Percentiles rank a stretch among this genome's conserved stretches.
Conservation (phyloP, 2,113 vertebrate genomes). For the Rhinopomastus cyanomelas region DNA sequence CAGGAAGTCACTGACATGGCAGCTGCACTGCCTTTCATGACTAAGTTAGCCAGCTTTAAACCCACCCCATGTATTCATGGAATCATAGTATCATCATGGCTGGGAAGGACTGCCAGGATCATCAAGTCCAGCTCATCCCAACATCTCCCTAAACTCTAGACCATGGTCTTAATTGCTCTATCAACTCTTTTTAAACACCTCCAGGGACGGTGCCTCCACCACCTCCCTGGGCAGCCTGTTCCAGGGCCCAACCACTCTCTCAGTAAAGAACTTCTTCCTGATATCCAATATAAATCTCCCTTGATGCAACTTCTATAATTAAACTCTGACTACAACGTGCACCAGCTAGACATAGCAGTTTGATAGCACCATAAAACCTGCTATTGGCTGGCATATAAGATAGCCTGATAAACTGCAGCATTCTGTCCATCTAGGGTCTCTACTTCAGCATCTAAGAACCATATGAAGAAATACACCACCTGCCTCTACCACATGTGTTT, state of each 20-base stretch:
- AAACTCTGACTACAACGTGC: not conserved
- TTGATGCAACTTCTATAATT: too few relatives aligned
- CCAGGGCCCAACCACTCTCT: too few relatives aligned
- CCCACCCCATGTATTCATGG: rapidly evolving
- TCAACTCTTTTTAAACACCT: too few relatives aligned
- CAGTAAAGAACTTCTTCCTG: too few relatives aligned
- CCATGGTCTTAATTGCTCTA: too few relatives aligned
- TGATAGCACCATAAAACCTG: not conserved
- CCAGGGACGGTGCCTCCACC: too few relatives aligned
- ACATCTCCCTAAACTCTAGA: too few relatives aligned
- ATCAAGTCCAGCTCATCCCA: too few relatives aligned
- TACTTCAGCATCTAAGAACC: not conserved
- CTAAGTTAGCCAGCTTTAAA: not conserved
- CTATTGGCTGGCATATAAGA: not conserved
- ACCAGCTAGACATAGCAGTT: not conserved
- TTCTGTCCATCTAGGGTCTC: not conserved
- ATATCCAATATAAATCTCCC: too few relatives aligned
- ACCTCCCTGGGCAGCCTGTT: too few relatives aligned
- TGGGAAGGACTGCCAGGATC: too few relatives aligned
- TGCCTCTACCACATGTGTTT: not conserved
- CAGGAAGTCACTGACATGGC: not conserved
- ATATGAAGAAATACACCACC: not conserved
- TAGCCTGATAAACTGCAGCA: not conserved
- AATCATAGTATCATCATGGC: too few relatives aligned
- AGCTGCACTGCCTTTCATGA: not conserved